Evolutionary conservation across 2,113 vertebrate genomes (phyloP).

Genomic region (Ornithorhynchus anatinus): DNA sequence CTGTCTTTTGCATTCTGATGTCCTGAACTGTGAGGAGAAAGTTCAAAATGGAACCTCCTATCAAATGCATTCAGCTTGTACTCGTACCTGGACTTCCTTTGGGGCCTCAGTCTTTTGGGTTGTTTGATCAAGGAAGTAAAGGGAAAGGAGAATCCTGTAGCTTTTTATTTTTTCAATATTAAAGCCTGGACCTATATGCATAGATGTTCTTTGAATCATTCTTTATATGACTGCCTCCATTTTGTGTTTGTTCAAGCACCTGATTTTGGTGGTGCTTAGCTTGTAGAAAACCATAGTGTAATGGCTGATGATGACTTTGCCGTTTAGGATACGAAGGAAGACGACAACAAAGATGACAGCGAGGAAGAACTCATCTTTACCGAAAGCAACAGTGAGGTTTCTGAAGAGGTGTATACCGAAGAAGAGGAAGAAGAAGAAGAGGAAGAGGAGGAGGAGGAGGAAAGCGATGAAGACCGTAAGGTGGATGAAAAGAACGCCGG

Average conservation of each 20-base stretch:
- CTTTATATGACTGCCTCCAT: neutral
- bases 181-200: neutral
- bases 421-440: slow-evolving; percentile 68
- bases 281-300: too few relatives aligned
- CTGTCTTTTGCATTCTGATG: too few relatives aligned
- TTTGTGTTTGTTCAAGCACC: too few relatives aligned
- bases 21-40: too few relatives aligned
- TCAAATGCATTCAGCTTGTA: too few relatives aligned
- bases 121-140: too few relatives aligned
- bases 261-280: too few relatives aligned
- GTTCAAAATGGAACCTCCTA: too few relatives aligned
- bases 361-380: slow-evolving; percentile 79
- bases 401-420: slow-evolving; percentile 68
- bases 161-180: neutral
- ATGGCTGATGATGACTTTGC: slow-evolving; percentile 12
- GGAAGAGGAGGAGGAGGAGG: slow-evolving; percentile 59
- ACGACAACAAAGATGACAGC: slow-evolving; percentile 75
- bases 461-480: slow-evolving; percentile 58
- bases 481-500: slow-evolving; percentile 44
- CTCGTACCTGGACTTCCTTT: too few relatives aligned
- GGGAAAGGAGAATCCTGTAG: too few relatives aligned
- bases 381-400: slow-evolving; percentile 79
- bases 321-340: slow-evolving; percentile 70
- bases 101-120: too few relatives aligned
- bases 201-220: neutral